Base-by-base conservation (phyloP, 2,888 invertebrate species). In the Drosophila multiciliata region DNA sequence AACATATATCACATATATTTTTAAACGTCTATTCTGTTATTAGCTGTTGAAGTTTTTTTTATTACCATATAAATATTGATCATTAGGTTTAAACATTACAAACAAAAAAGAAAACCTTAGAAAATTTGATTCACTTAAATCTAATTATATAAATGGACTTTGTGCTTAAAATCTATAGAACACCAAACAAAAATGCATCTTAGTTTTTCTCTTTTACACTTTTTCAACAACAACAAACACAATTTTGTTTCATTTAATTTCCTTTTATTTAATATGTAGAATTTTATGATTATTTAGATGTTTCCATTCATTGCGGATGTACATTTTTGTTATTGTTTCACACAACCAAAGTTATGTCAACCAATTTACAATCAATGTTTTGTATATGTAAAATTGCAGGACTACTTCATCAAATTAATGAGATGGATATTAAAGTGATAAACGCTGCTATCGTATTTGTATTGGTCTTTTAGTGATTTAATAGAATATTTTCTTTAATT, bases 391-490 rank as follows among this genome's bases (percentile, higher is more conserved):
- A 88, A 89, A 91, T 92, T 92, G 83, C 92, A 92, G 92, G 92
- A 92, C 75, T 92, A 91, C 91, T 91, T 92, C 91, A 91, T 92
- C 91, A 92, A 92, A 91, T 92, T 92, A 85, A 91, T 92, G 91
- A 92, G 92, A 88, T 92, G 92, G 92, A 92, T 92, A 80, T 92
- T 92, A 92, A 92, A 92, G 90, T 92, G 91, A 87, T 91, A 91
- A 80, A 64, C 58, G 80, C 76, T 65, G 80, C 76, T 71, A 80
- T 79, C 88, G 84, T 84, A 90, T 87, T 88, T 84, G 73, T 91
- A 90, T 86, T 91, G 87, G 86, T 91, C 82, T 73, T 80, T 91
- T 78, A 88, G 89, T 82, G 50, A 58, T 64, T 71, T 33, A 64
- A 57, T 59, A 72, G 78, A 84, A 76, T 3, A 83, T 87, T 90